These are phyloP conservation scores for Drosophila mimica DNA, from an alignment of 2,888 invertebrate genomes.

Conservation along the genomic window DNA sequence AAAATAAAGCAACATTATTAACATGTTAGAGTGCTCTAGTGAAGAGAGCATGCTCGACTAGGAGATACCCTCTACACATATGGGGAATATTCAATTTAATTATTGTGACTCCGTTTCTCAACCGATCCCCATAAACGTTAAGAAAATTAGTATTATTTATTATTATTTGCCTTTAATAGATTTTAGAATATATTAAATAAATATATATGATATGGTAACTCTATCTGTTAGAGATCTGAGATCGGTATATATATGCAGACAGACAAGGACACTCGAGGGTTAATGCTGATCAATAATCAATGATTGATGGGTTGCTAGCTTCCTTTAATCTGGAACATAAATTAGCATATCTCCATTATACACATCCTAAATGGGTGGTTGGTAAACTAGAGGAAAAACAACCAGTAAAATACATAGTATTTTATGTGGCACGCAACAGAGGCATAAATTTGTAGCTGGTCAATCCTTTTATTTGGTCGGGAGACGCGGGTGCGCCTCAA, in stretches of 20 bases:
- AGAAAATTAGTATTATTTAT: no score
- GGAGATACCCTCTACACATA: background rate
- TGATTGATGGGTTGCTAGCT: background rate
- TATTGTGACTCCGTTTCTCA: background rate
- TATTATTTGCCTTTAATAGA: background rate
- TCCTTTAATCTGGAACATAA: background rate
- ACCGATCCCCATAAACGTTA: background rate
- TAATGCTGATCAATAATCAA: background rate
- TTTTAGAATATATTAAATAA: background rate
- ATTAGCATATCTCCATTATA: background rate
- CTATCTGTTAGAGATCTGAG: background rate
- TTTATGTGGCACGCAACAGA: constrained; percentile 8
- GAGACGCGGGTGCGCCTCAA: constrained; percentile 32
- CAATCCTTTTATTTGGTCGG: constrained; percentile 48
- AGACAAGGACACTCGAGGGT: background rate
- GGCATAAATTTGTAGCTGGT: constrained; percentile 22
- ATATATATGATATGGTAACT: background rate
- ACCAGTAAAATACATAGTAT: constrained; percentile 9
- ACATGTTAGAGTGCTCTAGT: background rate
- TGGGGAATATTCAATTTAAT: background rate
- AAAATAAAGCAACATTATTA: background rate
- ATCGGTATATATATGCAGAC: no score
- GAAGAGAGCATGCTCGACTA: background rate
- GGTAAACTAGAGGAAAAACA: background rate
- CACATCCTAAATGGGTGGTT: background rate